Percentiles rank a stretch among this genome's conserved stretches.
These are phyloP conservation scores for Platycheirus rosarum DNA, from an alignment of 2,888 invertebrate species.

Conservation along the genomic window DNA sequence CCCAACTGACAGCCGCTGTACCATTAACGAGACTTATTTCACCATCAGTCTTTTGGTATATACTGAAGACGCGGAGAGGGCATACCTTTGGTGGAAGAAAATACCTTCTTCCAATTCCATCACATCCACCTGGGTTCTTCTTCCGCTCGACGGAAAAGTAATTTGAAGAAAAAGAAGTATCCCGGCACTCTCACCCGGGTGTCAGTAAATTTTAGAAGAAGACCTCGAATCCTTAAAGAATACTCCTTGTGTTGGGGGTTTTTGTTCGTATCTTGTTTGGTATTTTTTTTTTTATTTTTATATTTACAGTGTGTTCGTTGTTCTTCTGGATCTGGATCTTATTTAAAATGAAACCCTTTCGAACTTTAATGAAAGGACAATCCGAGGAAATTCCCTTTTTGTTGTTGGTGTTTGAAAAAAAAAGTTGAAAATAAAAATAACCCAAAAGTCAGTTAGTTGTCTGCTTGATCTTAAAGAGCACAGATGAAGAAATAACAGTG, in stretches of 20 bases:
- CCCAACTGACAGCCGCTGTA: slow-evolving; percentile 67
- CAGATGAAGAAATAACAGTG: not conserved
- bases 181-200: slow-evolving; percentile 46
- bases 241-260: not conserved
- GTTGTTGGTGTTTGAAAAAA: not conserved
- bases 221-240: slow-evolving; percentile 39
- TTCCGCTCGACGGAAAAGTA: slow-evolving; percentile 45
- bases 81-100: not conserved
- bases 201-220: slow-evolving; percentile 65
- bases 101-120: slow-evolving; percentile 41
- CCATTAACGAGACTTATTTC: slow-evolving; percentile 71
- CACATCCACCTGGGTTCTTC: slow-evolving; percentile 53
- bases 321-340: slow-evolving; percentile 14
- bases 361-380: slow-evolving; percentile 53
- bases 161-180: slow-evolving; percentile 62
- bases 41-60: slow-evolving; percentile 47
- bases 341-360: slow-evolving; percentile 40
- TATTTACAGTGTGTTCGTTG: not conserved
- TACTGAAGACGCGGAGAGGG: not conserved
- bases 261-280: slow-evolving; percentile 5
- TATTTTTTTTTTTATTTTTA: slow-evolving; percentile 10
- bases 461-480: not conserved
- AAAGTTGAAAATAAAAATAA: slow-evolving; percentile 13
- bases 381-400: not conserved
- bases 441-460: slow-evolving; percentile 42